phyloP scores from a whole-genome alignment of 1,140 invertebrate species.

The Aricia agestis region DNA sequence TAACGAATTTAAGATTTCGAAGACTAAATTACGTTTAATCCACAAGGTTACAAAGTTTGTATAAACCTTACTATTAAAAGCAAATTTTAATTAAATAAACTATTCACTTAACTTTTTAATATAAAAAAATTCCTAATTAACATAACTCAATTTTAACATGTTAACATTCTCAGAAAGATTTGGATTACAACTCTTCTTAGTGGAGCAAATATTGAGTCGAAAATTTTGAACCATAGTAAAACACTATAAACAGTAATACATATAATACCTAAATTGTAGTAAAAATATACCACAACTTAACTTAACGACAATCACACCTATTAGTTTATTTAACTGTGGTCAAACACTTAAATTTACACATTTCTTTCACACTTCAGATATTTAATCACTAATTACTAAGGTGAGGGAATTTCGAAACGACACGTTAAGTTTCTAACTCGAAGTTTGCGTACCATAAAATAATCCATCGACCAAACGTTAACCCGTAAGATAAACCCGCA shows the following conservation, averaged over 20 bases:
- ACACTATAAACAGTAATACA: no score
- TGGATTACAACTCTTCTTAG: neutral
- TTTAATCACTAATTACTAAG: neutral
- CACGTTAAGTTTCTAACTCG: conserved; percentile 1
- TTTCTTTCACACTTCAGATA: neutral
- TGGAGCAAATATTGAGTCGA: neutral
- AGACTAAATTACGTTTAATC: no score
- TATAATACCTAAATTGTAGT: no score
- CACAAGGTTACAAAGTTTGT: no score
- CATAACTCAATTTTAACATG: no score
- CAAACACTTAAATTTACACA: neutral
- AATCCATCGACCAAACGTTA: neutral
- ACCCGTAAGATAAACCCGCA: neutral
- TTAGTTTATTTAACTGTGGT: neutral
- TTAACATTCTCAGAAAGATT: no score
- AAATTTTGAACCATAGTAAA: no score
- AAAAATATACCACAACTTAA: neutral
- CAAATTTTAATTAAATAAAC: no score
- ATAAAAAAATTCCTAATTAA: no score
- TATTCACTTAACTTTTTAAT: no score
- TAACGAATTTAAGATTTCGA: no score
- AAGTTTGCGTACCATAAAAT: neutral
- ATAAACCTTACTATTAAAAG: no score
- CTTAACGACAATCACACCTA: neutral
- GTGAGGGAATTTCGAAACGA: neutral